Evolutionary conservation across 2,113 vertebrate species (phyloP), one percentile per base, ranked within the genome.

Genomic region (Peromyscus polionotus): DNA sequence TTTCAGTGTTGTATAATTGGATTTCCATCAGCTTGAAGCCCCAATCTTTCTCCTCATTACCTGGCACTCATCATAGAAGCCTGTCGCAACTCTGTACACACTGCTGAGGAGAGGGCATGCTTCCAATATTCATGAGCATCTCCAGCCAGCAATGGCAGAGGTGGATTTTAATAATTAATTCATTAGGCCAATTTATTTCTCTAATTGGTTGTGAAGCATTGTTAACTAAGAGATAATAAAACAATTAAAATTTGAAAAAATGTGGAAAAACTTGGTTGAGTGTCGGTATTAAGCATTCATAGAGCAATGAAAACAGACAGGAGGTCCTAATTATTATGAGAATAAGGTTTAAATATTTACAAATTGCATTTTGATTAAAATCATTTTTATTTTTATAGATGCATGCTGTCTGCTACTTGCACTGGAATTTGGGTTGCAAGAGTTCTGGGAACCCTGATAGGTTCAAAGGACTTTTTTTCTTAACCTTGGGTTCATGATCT

Each of bases 161-260:
- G 96, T 83, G 95, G 89, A 95, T 96, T 98, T 95, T 96, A 98
- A 98, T 98, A 97, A 98, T 98, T 98, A 97, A 98, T 97, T 98
- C 89, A 97, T 3, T 45, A 97, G 79, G 93, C 95, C 97, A 97
- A 96, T 98, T 98, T 98, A 98, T 97, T 97, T 98, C 86, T 86
- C 92, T 95, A 98, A 98, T 98, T 98, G 97, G 72, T 96, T 93
- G 51, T 88, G 96, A 97, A 94, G 88, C 75, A 95, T 97, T 3
- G 0, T 97, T 87, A 97, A 97, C 92, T 96, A 96, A 65, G 88
- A 96, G 95, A 95, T 91, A 93, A 61, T 94, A 87, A 94, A 96
- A 91, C 70, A 94, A 96, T 95, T 91, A 83, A 48, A 76, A 81
- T 2, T 94, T 75, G 51, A 31, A 83, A 96, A 96, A 96, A 92